A percentile compares a stretch with the other conserved stretches of the same genome.
phyloP scores from a whole-genome alignment of 2,113 vertebrate genomes.

The Tachysurus fulvidraco region DNA sequence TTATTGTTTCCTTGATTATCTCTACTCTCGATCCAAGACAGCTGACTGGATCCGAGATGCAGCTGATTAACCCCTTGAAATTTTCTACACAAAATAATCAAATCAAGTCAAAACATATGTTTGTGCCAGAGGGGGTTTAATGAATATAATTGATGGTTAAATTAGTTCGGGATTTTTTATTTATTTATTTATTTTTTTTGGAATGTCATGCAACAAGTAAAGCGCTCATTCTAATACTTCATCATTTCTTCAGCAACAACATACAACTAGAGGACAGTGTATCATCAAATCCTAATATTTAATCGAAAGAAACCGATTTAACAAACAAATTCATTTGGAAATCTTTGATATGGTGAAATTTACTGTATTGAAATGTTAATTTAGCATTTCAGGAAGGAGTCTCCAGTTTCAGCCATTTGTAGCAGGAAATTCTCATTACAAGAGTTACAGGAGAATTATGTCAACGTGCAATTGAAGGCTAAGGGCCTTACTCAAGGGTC shows the following conservation, averaged over 20 bases:
- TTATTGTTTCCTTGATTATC: neutral
- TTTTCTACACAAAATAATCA: neutral
- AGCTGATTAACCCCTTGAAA: neutral
- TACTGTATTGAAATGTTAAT: neutral
- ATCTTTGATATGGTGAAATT: neutral
- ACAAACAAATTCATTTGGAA: neutral
- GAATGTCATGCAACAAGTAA: neutral
- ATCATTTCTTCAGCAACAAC: neutral
- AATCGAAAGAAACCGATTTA: neutral
- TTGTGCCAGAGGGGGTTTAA: neutral
- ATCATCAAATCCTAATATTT: neutral
- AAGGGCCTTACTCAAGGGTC: too few species aligned
- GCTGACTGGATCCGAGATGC: neutral
- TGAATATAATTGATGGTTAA: neutral
- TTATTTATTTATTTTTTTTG: neutral
- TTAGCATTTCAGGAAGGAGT: neutral
- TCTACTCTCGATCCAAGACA: neutral
- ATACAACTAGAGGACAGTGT: neutral
- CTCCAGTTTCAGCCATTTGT: neutral
- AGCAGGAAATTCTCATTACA: neutral
- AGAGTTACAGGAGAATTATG: too few species aligned
- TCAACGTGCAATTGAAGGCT: too few species aligned
- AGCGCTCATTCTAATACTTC: neutral
- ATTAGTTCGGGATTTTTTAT: too few species aligned
- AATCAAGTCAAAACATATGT: neutral